A percentile compares a stretch with the other conserved stretches of the same genome.
Evolutionary conservation across 1,140 invertebrate genomes (phyloP).

Genomic region (Steinernema khuongi): DNA sequence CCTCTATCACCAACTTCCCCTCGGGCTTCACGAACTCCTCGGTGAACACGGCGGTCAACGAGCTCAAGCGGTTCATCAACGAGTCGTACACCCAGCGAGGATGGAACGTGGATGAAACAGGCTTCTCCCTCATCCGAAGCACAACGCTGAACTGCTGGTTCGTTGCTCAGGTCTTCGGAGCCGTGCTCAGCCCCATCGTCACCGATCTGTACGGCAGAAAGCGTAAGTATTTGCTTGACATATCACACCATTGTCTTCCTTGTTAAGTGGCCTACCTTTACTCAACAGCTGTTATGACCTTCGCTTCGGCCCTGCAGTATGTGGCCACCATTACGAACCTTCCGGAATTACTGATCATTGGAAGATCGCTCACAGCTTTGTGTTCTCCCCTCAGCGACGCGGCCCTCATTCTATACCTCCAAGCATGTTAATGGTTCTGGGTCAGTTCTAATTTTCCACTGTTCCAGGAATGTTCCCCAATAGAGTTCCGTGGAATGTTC

Average conservation of each 20-base stretch:
- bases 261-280: slow-evolving; percentile 46
- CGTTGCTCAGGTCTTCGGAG: slow-evolving; percentile 44
- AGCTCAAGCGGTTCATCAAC: slow-evolving; percentile 41
- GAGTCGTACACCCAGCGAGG: slow-evolving; percentile 36
- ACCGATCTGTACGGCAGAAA: slow-evolving; percentile 47
- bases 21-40: slow-evolving; percentile 51
- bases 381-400: slow-evolving; percentile 44
- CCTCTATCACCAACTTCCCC: slow-evolving; percentile 45
- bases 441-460: slow-evolving; percentile 4
- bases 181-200: slow-evolving; percentile 41
- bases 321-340: slow-evolving; percentile 29
- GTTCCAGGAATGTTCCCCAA: slow-evolving; percentile 40
- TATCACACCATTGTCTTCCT: neutral
- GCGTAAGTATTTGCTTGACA: slow-evolving; percentile 28
- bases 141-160: slow-evolving; percentile 49
- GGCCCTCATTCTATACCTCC: slow-evolving; percentile 42
- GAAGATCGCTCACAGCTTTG: slow-evolving; percentile 42
- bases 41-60: slow-evolving; percentile 48
- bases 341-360: slow-evolving; percentile 46
- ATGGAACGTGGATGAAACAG: slow-evolving; percentile 20
- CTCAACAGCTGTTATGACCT: slow-evolving; percentile 39
- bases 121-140: slow-evolving; percentile 32
- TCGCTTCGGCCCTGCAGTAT: slow-evolving; percentile 45
- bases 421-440: slow-evolving; percentile 26
- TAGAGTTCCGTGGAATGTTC: slow-evolving; percentile 38